Evolutionary conservation across 2,797 vertebrate species (phyloP).

Genomic region (Dromococcyx pavoninus): DNA sequence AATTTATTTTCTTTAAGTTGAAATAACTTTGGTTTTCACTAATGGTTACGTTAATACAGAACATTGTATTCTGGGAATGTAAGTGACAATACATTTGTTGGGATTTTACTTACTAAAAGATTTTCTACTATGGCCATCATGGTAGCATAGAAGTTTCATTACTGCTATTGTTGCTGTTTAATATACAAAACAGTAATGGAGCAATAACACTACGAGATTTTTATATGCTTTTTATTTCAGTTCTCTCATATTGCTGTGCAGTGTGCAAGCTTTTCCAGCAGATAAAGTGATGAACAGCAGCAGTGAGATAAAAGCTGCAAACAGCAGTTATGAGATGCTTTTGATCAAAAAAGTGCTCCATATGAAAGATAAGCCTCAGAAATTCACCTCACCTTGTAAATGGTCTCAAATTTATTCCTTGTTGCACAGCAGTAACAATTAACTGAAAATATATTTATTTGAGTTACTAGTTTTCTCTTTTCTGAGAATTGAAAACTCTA

Average conservation of each 20-base stretch:
- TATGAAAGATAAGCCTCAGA: slow-evolving; percentile 40
- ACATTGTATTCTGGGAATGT: neutral
- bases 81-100: neutral
- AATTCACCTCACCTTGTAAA: slow-evolving; percentile 12
- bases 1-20: neutral
- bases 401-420: slow-evolving; percentile 6
- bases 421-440: slow-evolving; percentile 20
- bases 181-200: neutral
- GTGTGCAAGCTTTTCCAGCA: neutral
- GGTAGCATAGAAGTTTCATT: neutral
- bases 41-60: neutral
- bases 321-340: slow-evolving; percentile 28
- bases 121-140: neutral
- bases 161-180: neutral
- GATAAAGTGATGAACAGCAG: slow-evolving; percentile 10
- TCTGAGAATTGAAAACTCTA: slow-evolving; percentile 5
- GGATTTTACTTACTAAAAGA: neutral
- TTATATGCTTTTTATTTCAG: slow-evolving; percentile 4
- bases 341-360: slow-evolving; percentile 30
- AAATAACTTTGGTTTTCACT: neutral
- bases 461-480: neutral
- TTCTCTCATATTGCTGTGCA: neutral
- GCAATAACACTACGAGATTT: neutral
- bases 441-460: neutral
- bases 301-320: slow-evolving; percentile 6